A percentile compares a stretch with the other conserved stretches of the same genome.
These are phyloP conservation scores for Phoronis australis DNA, from an alignment of 2,888 invertebrate genomes.

Conservation along the genomic window DNA sequence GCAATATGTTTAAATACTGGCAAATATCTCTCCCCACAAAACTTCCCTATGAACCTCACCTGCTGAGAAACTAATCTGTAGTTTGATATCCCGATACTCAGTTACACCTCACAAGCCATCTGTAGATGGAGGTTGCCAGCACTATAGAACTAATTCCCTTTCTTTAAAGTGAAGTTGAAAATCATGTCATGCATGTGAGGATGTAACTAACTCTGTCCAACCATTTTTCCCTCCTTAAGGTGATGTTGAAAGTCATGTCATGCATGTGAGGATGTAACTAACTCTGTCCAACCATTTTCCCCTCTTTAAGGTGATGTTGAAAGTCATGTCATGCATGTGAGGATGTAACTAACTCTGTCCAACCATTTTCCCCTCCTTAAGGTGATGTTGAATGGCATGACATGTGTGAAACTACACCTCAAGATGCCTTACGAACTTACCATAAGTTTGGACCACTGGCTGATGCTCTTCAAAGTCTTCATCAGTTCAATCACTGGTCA, in stretches of 20 bases:
- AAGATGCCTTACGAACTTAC: conserved; percentile 32
- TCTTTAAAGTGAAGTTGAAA: conserved; percentile 40
- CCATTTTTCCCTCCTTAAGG: conserved; percentile 21
- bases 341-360: too few species aligned
- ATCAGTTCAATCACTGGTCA: conserved; percentile 41
- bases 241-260: conserved; percentile 44
- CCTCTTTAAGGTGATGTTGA: conserved; percentile 33
- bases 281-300: conserved; percentile 1
- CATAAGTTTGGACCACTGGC: conserved; percentile 41
- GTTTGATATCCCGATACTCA: too few species aligned
- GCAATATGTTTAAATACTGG: too few species aligned
- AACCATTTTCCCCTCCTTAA: conserved; percentile 13
- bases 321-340: conserved; percentile 48
- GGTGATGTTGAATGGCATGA: conserved; percentile 47
- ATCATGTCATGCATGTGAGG: conserved; percentile 48
- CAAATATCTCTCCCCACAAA: too few species aligned
- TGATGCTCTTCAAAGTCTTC: conserved; percentile 37
- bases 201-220: too few species aligned
- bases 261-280: too few species aligned
- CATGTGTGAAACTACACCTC: conserved; percentile 43
- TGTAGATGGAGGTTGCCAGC: too few species aligned
- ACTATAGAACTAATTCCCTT: conserved; percentile 1
- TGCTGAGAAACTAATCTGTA: too few species aligned
- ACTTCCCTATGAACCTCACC: too few species aligned
- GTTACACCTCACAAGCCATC: too few species aligned